Percentiles rank a stretch among this genome's conserved stretches.
Conservation (phyloP, 2,113 vertebrate species). For the Rhabdornis inornatus region DNA sequence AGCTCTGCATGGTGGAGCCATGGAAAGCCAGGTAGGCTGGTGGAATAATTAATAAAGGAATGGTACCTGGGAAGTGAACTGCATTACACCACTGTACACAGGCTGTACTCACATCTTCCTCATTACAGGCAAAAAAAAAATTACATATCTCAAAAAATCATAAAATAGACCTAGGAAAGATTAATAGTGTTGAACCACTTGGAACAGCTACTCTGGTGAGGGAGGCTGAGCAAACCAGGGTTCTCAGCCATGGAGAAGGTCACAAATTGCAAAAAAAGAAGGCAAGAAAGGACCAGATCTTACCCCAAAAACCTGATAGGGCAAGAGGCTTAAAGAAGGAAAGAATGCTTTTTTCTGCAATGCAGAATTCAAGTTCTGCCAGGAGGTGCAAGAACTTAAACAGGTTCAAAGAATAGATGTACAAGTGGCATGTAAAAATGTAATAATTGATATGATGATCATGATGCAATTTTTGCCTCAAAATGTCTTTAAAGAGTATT, state of each 20-base stretch:
- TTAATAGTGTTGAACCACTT: background rate
- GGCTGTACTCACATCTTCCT: background rate
- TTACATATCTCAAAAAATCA: background rate
- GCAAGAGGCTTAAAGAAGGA: background rate
- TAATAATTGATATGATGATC: background rate
- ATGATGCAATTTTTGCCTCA: background rate
- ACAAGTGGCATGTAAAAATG: background rate
- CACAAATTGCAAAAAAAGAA: background rate
- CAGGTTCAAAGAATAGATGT: background rate
- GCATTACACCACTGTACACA: background rate
- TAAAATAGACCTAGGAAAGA: background rate
- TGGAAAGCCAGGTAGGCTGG: background rate
- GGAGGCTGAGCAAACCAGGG: background rate
- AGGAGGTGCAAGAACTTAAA: background rate
- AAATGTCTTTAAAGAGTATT: background rate
- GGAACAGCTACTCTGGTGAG: background rate
- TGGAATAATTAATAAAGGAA: background rate
- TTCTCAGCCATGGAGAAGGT: background rate
- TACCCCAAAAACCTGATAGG: background rate
- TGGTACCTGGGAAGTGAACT: background rate
- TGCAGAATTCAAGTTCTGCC: background rate
- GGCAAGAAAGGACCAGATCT: background rate
- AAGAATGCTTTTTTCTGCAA: background rate
- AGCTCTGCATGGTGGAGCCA: background rate
- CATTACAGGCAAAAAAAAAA: background rate